Percentiles rank a stretch among this genome's conserved stretches.
These are phyloP conservation scores for Cherax quadricarinatus DNA, from an alignment of 1,140 invertebrate genomes.

Conservation along the genomic window DNA sequence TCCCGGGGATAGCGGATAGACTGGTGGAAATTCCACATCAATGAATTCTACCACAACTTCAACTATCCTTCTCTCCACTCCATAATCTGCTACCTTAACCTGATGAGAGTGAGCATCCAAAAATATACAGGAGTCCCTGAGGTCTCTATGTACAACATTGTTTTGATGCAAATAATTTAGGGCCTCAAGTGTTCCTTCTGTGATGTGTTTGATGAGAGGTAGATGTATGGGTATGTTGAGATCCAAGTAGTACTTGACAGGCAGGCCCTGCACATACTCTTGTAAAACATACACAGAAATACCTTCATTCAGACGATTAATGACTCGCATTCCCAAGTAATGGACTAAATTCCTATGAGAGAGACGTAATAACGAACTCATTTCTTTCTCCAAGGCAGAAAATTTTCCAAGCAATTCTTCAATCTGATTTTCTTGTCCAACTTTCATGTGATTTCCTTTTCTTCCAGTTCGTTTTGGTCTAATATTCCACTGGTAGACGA, in stretches of 20 bases:
- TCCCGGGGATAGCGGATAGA: conserved; percentile 79
- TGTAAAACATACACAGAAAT: conserved; percentile 43
- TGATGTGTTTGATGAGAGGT: conserved; percentile 32
- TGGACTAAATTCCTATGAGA: conserved; percentile 52
- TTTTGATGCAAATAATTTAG: conserved; percentile 67
- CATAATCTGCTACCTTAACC: conserved; percentile 64
- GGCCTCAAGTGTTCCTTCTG: conserved; percentile 61
- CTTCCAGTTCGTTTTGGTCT: conserved; percentile 42
- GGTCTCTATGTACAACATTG: conserved; percentile 67
- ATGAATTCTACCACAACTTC: conserved; percentile 64
- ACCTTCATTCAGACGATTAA: conserved; percentile 32
- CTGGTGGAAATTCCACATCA: conserved; percentile 25
- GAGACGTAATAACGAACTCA: conserved; percentile 50
- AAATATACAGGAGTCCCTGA: conserved; percentile 67
- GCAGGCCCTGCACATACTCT: conserved; percentile 54
- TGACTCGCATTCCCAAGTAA: conserved; percentile 55
- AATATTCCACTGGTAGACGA: conserved; percentile 51
- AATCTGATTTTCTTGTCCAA: conserved; percentile 55
- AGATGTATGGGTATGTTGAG: conserved; percentile 22
- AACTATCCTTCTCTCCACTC: conserved; percentile 54
- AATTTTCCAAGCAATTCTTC: conserved; percentile 55
- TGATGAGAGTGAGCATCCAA: conserved; percentile 6
- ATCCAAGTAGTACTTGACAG: conserved; percentile 48
- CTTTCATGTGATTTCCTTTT: conserved; percentile 53
- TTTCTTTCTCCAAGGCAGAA: conserved; percentile 56